Evolutionary conservation across 2,888 invertebrate genomes (phyloP).

Genomic region (Drosophila helvetica): DNA sequence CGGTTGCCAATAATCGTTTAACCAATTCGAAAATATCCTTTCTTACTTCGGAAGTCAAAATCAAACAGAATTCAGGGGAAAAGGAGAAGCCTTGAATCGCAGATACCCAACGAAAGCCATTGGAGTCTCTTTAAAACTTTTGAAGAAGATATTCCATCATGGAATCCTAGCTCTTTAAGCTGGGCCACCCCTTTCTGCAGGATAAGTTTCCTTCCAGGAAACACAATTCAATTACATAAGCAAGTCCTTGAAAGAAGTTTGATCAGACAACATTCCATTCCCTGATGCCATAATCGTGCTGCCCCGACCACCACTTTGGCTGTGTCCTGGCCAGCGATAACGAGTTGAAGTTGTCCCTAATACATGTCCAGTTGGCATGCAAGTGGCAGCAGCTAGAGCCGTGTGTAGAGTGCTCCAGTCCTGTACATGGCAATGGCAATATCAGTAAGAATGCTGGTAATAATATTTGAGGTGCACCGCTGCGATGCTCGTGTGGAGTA

Average conservation of each 20-base stretch:
- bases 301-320: slow-evolving; percentile 18
- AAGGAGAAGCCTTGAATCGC: background rate
- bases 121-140: background rate
- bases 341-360: slow-evolving; percentile 63
- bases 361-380: slow-evolving; percentile 67
- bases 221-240: slow-evolving; percentile 17
- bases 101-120: too few relatives aligned
- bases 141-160: too few relatives aligned
- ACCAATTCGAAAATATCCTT: background rate
- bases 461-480: slow-evolving; percentile 77
- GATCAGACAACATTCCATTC: slow-evolving; percentile 35
- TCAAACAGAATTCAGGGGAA: background rate
- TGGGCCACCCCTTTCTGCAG: background rate
- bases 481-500: slow-evolving; percentile 50
- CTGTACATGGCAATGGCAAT: slow-evolving; percentile 62
- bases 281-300: slow-evolving; percentile 30
- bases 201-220: background rate
- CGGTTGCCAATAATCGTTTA: background rate
- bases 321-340: slow-evolving; percentile 30
- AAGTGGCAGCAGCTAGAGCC: slow-evolving; percentile 11
- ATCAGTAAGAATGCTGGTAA: slow-evolving; percentile 75
- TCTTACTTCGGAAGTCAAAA: background rate
- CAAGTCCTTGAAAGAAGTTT: slow-evolving; percentile 37
- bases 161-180: background rate
- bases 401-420: slow-evolving; percentile 23